Conservation (phyloP, 2,113 vertebrate genomes). For the Hydrochoerus hydrochaeris region DNA sequence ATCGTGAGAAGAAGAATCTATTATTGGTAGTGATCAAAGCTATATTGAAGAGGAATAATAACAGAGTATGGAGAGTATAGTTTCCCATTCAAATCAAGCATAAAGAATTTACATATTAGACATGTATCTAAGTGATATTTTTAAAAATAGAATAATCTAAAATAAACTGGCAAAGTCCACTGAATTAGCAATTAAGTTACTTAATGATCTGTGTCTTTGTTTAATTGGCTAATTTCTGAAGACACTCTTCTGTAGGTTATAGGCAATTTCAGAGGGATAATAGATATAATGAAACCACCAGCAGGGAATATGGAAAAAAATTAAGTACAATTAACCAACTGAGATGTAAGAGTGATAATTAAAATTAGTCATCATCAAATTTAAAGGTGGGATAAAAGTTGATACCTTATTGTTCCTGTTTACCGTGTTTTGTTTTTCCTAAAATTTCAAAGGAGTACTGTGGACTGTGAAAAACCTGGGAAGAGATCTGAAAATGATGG, state of each 20-base stretch:
- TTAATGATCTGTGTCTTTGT: slow-evolving; percentile 71
- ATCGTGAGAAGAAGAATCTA: not conserved
- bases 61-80: not conserved
- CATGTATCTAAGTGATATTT: slow-evolving; percentile 61
- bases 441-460: not conserved
- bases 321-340: slow-evolving; percentile 67
- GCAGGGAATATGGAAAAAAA: slow-evolving; percentile 57
- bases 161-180: slow-evolving; percentile 67
- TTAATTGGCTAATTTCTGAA: slow-evolving; percentile 72
- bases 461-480: not conserved
- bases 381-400: slow-evolving; percentile 52
- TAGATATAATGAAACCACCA: slow-evolving; percentile 67
- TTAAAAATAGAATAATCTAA: slow-evolving; percentile 61
- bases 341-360: slow-evolving; percentile 47
- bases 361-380: slow-evolving; percentile 43
- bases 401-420: not conserved
- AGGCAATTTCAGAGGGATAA: slow-evolving; percentile 72
- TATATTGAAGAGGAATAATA: not conserved
- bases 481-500: not conserved
- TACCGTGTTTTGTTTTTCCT: slow-evolving; percentile 49
- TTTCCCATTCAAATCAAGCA: slow-evolving; percentile 28
- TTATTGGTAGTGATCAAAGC: not conserved
- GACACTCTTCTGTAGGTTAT: slow-evolving; percentile 64
- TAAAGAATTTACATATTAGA: not conserved
- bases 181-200: slow-evolving; percentile 77